Evolutionary conservation across 2,113 vertebrate genomes (phyloP).

Genomic region (Psilopsiagon aurifrons): DNA sequence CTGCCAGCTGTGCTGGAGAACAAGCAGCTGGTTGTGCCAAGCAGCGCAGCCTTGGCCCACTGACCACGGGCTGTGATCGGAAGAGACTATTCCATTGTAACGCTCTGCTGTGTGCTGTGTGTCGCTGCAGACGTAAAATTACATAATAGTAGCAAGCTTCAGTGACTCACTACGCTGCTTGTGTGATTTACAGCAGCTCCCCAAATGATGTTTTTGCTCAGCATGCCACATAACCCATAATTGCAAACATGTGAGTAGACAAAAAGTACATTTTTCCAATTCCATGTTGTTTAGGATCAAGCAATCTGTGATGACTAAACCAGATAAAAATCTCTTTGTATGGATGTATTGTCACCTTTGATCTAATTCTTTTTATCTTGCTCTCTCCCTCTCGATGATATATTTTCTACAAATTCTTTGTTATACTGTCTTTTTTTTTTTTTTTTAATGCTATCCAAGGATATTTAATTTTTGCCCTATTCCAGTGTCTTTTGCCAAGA

Average conservation of each 20-base stretch:
- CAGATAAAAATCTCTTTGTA: background rate
- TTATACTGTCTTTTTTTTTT: background rate
- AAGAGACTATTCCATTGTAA: background rate
- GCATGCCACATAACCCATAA: background rate
- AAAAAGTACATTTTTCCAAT: background rate
- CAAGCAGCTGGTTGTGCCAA: background rate
- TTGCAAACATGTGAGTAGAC: background rate
- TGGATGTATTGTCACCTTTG: background rate
- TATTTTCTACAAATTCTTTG: background rate
- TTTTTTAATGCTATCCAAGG: conserved; percentile 2
- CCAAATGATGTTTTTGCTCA: background rate
- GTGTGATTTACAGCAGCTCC: background rate
- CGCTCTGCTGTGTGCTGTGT: background rate
- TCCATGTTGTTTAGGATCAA: background rate
- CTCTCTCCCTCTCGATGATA: background rate
- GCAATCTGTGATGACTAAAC: background rate
- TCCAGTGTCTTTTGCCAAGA: conserved; percentile 12
- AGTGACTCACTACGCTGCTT: background rate
- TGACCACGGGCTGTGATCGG: fast-evolving
- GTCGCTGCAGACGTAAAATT: background rate
- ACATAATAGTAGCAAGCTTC: background rate
- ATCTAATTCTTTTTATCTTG: background rate
- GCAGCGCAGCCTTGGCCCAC: background rate
- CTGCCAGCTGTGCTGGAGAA: background rate
- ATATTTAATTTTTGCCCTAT: conserved; percentile 22